phyloP scores from a whole-genome alignment of 2,888 invertebrate species.

The Rhopalosiphum nymphaeae region DNA sequence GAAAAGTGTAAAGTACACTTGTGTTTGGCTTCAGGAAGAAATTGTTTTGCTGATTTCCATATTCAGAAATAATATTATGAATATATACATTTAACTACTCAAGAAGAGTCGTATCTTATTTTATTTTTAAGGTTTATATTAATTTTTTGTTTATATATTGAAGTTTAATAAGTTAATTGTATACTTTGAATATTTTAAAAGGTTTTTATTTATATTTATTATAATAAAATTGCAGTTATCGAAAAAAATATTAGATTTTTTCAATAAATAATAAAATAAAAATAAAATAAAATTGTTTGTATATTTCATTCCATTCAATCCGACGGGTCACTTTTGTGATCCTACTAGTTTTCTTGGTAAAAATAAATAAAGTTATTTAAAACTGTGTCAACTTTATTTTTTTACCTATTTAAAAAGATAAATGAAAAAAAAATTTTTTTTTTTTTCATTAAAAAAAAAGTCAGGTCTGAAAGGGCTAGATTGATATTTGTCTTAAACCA shows the following conservation, averaged over 20 bases:
- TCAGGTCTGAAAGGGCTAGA: neutral
- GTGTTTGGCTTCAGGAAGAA: too few relatives aligned
- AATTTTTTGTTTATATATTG: neutral
- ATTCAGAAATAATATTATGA: too few relatives aligned
- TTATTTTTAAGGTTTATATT: conserved; percentile 9
- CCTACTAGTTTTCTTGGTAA: neutral
- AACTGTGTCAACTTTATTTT: neutral
- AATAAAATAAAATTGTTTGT: neutral
- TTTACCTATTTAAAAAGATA: neutral
- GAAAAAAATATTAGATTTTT: neutral
- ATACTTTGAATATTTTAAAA: neutral
- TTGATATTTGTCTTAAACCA: neutral
- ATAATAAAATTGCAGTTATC: neutral
- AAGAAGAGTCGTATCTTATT: neutral
- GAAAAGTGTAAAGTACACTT: too few relatives aligned
- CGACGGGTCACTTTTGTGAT: neutral
- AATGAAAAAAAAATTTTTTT: neutral
- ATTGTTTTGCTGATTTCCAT: too few relatives aligned
- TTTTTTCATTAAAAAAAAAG: neutral
- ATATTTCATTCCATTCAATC: neutral
- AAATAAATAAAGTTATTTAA: neutral
- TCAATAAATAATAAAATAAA: neutral
- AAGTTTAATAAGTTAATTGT: neutral
- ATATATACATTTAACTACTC: too few relatives aligned
- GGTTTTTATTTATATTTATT: conserved; percentile 2